Evolutionary conservation across 1,140 invertebrate genomes (phyloP).

Genomic region (Harpegnathos saltator): DNA sequence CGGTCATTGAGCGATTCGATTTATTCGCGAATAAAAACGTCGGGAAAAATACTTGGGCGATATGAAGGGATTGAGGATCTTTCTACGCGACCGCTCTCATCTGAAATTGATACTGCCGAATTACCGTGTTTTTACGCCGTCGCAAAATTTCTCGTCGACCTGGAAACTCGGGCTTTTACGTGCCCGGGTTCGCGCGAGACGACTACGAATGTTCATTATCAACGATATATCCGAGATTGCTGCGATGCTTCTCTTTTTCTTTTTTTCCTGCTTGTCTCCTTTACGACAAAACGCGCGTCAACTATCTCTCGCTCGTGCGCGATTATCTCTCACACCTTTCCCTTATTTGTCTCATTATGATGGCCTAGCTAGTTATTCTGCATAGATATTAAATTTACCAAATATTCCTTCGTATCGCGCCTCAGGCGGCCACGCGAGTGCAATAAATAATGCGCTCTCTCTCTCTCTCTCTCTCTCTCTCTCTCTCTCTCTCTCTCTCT

Average conservation of each 20-base stretch:
- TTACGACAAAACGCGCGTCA: not conserved
- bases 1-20: constrained; percentile 53
- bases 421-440: too few species aligned
- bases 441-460: too few species aligned
- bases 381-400: too few species aligned
- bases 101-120: constrained; percentile 12
- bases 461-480: too few species aligned
- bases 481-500: too few species aligned
- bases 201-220: not conserved
- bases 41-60: not conserved
- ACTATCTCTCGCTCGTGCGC: not conserved
- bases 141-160: too few species aligned
- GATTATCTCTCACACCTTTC: not conserved
- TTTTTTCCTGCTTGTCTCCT: not conserved
- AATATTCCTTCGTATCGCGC: too few species aligned
- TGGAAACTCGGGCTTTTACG: too few species aligned
- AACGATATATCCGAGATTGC: not conserved
- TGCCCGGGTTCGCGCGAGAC: too few species aligned
- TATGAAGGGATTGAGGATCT: not conserved
- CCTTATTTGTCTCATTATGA: too few species aligned
- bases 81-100: constrained; percentile 7
- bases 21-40: constrained; percentile 53
- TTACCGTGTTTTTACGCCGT: not conserved
- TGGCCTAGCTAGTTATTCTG: too few species aligned
- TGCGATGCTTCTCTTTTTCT: not conserved